These are phyloP conservation scores for Aphaenogaster floridana DNA, from an alignment of 1,140 invertebrate genomes.

Conservation along the genomic window DNA sequence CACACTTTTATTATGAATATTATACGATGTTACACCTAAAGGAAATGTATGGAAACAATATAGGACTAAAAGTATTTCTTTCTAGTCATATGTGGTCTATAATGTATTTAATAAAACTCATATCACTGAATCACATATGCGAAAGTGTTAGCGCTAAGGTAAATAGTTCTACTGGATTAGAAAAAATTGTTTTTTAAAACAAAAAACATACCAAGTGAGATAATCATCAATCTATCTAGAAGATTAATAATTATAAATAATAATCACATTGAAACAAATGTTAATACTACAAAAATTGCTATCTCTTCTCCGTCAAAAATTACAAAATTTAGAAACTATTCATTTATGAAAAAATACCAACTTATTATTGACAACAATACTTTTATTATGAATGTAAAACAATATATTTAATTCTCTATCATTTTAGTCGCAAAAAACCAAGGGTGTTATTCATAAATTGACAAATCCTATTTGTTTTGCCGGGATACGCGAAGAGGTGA, in stretches of 20 bases:
- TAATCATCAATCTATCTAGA: background rate
- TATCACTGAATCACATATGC: constrained; percentile 25
- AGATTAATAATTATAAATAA: background rate
- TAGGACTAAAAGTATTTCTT: background rate
- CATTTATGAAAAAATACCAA: background rate
- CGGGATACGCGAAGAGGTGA: constrained; percentile 12
- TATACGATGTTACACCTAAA: background rate
- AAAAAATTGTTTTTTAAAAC: background rate
- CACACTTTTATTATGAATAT: background rate
- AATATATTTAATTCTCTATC: background rate
- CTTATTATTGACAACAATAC: background rate
- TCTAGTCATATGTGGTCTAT: background rate
- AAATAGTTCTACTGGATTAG: background rate
- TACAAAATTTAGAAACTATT: background rate
- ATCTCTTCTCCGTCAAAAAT: background rate
- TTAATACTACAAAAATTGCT: no score
- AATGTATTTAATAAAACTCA: background rate
- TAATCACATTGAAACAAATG: background rate
- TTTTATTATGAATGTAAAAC: background rate
- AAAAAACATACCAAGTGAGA: background rate
- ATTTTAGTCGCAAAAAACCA: background rate
- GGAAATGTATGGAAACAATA: background rate
- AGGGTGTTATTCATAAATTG: background rate
- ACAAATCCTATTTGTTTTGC: background rate
- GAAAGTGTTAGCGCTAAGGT: constrained; percentile 43